Base-by-base conservation (phyloP, 2,888 invertebrate species). In the Geotrupes spiniger region DNA sequence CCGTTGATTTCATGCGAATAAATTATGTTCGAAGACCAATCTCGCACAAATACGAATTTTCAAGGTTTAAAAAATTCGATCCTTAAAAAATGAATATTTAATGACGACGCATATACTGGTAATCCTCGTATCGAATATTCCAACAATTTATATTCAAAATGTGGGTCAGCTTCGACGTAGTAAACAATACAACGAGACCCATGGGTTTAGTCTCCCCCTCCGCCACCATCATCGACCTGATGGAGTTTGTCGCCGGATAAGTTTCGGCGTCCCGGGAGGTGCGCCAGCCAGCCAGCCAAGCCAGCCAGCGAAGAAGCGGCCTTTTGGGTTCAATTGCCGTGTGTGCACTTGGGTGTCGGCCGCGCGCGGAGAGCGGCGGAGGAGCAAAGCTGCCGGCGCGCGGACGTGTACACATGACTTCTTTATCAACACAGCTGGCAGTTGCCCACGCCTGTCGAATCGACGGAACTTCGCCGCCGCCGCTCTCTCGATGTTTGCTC, bases 391-490 rank as follows among this genome's bases (percentile, higher is more conserved):
- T 39, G 33, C 33, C 33, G 33, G 33, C 33, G 33, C 33, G 33
- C 41, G 51, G 48, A 48, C 51, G 44, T 51, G 48, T 37, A 51
- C 51, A 51, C 47, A 51, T 51, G 51, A 48, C 51, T 51, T 51
- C 51, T 51, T 51, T 51, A 51, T 51, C 51, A 51, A 49, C 48
- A 51, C 51, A 51, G 51, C 51, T 51, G 51, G 51, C 48, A 39
- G 41, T 42, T 40, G 42, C 51, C 51, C 51, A 51, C 51, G 51
- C 48, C 51, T 48, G 51, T 48, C 51, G 51, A 51, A 48, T 48
- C 43, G 42, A 51, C 46, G 46, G 40, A 46, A 41, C 46, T 46
- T 46, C 46, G 50, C 29, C 46, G 46, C 42, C 48, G 42, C 38
- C 42, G 42, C 48, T 36, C 48, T 36, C 47, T 38, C 48, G 42